Conservation (phyloP, 1,140 invertebrate species). For the Hermetia illucens region DNA sequence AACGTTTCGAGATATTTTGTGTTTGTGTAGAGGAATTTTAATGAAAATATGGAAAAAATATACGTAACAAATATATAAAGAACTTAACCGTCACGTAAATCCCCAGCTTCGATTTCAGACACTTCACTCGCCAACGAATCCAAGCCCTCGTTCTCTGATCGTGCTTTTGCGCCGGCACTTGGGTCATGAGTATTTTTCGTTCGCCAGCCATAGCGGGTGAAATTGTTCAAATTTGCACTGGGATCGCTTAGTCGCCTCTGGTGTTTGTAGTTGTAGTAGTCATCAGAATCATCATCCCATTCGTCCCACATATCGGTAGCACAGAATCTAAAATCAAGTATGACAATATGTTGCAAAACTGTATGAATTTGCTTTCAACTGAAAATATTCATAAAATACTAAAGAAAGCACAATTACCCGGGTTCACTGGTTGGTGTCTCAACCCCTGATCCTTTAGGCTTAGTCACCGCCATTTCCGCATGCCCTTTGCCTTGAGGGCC, state of each 20-base stretch:
- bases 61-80: slow-evolving; percentile 4
- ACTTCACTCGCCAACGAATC: slow-evolving; percentile 68
- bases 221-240: slow-evolving; percentile 83
- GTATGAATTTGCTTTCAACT: not conserved
- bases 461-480: slow-evolving; percentile 94
- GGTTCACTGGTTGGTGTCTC: slow-evolving; percentile 93
- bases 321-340: slow-evolving; percentile 40
- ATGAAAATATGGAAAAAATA: slow-evolving; percentile 1
- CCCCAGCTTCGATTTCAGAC: slow-evolving; percentile 85
- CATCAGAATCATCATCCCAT: slow-evolving; percentile 74
- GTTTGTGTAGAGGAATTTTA: slow-evolving; percentile 3
- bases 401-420: slow-evolving; percentile 28
- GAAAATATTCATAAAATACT: not conserved
- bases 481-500: slow-evolving; percentile 92
- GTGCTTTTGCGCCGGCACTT: slow-evolving; percentile 47
- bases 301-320: slow-evolving; percentile 78
- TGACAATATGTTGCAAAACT: not conserved
- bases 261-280: slow-evolving; percentile 62
- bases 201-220: slow-evolving; percentile 67
- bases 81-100: slow-evolving; percentile 75
- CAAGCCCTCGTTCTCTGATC: slow-evolving; percentile 82
- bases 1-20: too few relatives aligned
- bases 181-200: slow-evolving; percentile 40
- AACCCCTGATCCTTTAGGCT: slow-evolving; percentile 76
- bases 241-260: slow-evolving; percentile 86